These are phyloP conservation scores for Phyllostomus discolor DNA, from an alignment of 2,113 vertebrate genomes.

Conservation along the genomic window DNA sequence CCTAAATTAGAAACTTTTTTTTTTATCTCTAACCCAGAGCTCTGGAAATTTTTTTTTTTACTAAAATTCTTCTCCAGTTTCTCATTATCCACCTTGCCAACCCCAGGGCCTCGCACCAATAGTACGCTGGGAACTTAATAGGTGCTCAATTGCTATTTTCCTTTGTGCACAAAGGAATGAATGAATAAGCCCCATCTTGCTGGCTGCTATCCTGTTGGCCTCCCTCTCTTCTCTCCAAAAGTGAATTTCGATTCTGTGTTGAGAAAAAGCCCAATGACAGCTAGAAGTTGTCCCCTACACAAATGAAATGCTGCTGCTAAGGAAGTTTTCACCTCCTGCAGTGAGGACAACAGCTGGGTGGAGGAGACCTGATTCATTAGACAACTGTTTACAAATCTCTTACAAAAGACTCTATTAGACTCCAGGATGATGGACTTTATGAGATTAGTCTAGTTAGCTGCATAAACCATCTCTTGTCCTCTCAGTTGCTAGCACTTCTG, in stretches of 20 bases:
- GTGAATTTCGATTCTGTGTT: background rate
- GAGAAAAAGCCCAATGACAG: background rate
- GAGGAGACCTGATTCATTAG: background rate
- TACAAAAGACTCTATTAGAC: background rate
- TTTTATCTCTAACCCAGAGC: background rate
- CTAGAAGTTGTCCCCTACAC: background rate
- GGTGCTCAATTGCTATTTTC: background rate
- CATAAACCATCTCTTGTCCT: background rate
- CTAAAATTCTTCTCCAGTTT: background rate
- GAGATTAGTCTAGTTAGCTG: background rate
- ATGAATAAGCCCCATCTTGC: background rate
- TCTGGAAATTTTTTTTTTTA: background rate
- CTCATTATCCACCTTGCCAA: background rate
- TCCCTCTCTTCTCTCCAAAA: background rate
- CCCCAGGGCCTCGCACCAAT: background rate
- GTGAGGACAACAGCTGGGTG: background rate
- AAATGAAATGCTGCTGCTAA: background rate
- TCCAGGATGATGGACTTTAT: background rate
- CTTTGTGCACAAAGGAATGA: background rate
- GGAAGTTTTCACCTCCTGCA: background rate
- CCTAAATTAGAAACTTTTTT: background rate
- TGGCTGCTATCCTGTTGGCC: background rate
- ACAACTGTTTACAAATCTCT: background rate
- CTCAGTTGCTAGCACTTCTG: background rate
- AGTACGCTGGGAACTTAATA: background rate